phyloP scores from a whole-genome alignment of 2,797 vertebrate genomes.

The Ptychadena robeensis region DNA sequence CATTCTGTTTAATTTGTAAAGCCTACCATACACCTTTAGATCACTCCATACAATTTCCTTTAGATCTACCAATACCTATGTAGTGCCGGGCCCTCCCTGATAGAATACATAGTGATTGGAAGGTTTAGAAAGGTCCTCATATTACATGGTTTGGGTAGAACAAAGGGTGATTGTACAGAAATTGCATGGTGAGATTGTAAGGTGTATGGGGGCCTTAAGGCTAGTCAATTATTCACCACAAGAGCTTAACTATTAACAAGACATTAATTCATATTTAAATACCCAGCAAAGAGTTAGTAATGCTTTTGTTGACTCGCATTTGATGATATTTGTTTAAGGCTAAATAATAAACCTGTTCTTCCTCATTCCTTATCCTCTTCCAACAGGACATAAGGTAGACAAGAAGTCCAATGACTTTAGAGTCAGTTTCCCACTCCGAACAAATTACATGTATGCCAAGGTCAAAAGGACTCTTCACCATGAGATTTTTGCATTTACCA shows the following conservation, averaged over 20 bases:
- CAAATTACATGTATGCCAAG: constrained; percentile 83
- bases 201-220: too few species aligned
- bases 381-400: constrained; percentile 73
- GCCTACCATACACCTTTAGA: too few species aligned
- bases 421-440: constrained; percentile 84
- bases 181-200: too few species aligned
- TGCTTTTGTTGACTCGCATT: constrained; percentile 10
- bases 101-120: too few species aligned
- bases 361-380: constrained; percentile 50
- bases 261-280: neutral
- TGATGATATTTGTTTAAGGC: constrained; percentile 30
- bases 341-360: constrained; percentile 15
- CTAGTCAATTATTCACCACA: neutral
- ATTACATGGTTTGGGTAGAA: too few species aligned
- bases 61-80: too few species aligned
- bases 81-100: too few species aligned
- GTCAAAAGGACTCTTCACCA: constrained; percentile 77
- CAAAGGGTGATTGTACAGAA: too few species aligned
- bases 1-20: neutral
- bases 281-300: neutral
- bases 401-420: constrained; percentile 78
- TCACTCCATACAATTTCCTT: too few species aligned
- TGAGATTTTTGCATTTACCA: constrained; percentile 82
- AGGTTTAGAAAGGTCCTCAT: too few species aligned
- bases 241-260: neutral